Percentiles rank a stretch among this genome's conserved stretches.
Evolutionary conservation across 2,888 invertebrate species (phyloP).

Genomic region (Thereva unica): DNA sequence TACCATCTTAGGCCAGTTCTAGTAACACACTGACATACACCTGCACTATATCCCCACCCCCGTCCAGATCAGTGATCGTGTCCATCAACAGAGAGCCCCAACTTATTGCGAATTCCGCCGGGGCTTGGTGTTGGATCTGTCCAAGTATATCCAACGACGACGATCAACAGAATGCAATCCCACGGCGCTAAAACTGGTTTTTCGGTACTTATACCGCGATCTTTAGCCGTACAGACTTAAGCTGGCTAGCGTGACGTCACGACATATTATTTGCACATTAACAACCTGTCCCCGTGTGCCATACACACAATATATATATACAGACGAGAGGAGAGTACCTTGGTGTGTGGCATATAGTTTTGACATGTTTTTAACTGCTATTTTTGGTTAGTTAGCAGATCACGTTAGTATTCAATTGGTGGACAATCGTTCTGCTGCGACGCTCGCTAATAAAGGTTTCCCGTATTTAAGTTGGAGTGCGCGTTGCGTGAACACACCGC

Average conservation of each 20-base stretch:
- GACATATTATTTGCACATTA: conserved; percentile 9
- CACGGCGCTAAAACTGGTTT: conserved; percentile 30
- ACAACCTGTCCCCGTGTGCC: not conserved
- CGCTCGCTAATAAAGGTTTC: conserved; percentile 12
- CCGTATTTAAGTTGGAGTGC: no score
- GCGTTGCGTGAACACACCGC: no score
- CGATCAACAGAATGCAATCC: conserved; percentile 16
- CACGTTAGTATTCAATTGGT: conserved; percentile 15
- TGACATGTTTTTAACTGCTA: conserved; percentile 23
- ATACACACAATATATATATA: not conserved
- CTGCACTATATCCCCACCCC: conserved; percentile 1
- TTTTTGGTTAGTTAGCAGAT: conserved; percentile 18
- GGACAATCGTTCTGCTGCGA: conserved; percentile 9
- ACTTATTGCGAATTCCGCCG: no score
- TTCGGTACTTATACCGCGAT: not conserved
- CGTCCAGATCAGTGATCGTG: no score
- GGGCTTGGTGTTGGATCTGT: not conserved
- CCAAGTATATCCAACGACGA: not conserved
- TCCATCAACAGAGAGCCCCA: no score
- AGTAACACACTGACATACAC: conserved; percentile 34
- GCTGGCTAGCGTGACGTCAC: conserved; percentile 17
- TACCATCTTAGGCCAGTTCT: not conserved
- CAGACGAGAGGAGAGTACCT: conserved; percentile 4
- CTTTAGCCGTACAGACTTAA: conserved; percentile 12
- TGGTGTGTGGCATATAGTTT: conserved; percentile 15